phyloP scores from a whole-genome alignment of 1,140 invertebrate genomes.

The Drosophila eugracilis region DNA sequence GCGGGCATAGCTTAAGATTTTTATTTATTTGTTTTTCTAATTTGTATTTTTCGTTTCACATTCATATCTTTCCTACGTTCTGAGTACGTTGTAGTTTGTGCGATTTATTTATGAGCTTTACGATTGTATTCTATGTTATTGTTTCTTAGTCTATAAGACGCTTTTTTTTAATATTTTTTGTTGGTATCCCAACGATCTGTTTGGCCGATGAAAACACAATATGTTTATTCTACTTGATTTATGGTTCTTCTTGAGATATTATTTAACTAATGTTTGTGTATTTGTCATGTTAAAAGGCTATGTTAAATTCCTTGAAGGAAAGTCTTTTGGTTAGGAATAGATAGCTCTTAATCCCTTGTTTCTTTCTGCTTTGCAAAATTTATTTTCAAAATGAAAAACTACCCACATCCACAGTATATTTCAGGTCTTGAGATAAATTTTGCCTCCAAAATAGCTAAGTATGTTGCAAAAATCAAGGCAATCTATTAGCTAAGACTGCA shows the following conservation, averaged over 20 bases:
- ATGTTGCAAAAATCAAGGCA: constrained; percentile 39
- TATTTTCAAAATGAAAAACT: not conserved
- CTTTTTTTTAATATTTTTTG: constrained; percentile 20
- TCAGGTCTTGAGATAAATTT: not conserved
- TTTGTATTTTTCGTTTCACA: constrained; percentile 61
- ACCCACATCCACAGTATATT: not conserved
- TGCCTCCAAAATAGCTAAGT: not conserved
- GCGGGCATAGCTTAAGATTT: constrained; percentile 63
- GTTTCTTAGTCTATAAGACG: constrained; percentile 12
- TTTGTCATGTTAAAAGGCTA: constrained; percentile 52
- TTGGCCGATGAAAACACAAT: constrained; percentile 55
- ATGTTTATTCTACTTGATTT: constrained; percentile 62
- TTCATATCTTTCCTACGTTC: constrained; percentile 43
- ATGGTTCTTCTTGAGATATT: constrained; percentile 44
- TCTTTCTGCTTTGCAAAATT: too few species aligned
- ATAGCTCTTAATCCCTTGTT: not conserved
- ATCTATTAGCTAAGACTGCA: constrained; percentile 39
- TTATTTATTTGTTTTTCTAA: constrained; percentile 81
- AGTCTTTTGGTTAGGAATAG: too few species aligned
- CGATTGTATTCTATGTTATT: constrained; percentile 49
- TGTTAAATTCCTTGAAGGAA: constrained; percentile 30
- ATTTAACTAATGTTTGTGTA: constrained; percentile 37
- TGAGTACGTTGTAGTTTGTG: constrained; percentile 54
- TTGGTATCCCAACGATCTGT: constrained; percentile 6
- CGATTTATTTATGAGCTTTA: constrained; percentile 69